These are phyloP conservation scores for Candidula unifasciata DNA, from an alignment of 2,888 invertebrate genomes.

Conservation along the genomic window DNA sequence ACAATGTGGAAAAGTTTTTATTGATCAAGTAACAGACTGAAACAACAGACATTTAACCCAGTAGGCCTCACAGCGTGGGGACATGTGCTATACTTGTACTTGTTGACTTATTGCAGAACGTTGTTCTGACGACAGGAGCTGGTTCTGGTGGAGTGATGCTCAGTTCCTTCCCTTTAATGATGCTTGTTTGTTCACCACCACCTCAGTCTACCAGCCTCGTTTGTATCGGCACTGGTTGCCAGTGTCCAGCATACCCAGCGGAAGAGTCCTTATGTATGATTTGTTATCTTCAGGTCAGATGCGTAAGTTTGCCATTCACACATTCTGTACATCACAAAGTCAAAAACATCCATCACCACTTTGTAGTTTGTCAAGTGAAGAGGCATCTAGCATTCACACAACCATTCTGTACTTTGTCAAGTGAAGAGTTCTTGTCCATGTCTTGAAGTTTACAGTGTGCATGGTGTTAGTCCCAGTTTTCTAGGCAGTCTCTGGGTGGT, in stretches of 20 bases:
- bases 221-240: conserved; percentile 57
- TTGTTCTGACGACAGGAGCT: background rate
- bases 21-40: too few species aligned
- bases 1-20: too few species aligned
- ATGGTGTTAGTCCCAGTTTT: too few species aligned
- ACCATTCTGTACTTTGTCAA: too few species aligned
- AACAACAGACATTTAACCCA: too few species aligned
- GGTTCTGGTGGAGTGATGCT: conserved; percentile 70
- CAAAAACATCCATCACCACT: too few species aligned
- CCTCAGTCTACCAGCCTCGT: conserved; percentile 60
- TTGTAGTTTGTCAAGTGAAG: too few species aligned
- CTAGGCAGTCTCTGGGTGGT: too few species aligned
- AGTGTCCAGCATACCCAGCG: conserved; percentile 45
- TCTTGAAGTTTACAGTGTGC: too few species aligned
- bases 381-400: too few species aligned
- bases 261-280: conserved; percentile 35
- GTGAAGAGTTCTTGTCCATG: too few species aligned
- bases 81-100: background rate
- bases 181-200: conserved; percentile 58
- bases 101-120: background rate
- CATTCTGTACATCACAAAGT: too few species aligned
- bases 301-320: conserved; percentile 14
- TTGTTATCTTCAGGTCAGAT: conserved; percentile 11
- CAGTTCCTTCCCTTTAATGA: conserved; percentile 70
- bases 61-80: background rate